Evolutionary conservation across 2,113 vertebrate species (phyloP).

Genomic region (Ahaetulla prasina): DNA sequence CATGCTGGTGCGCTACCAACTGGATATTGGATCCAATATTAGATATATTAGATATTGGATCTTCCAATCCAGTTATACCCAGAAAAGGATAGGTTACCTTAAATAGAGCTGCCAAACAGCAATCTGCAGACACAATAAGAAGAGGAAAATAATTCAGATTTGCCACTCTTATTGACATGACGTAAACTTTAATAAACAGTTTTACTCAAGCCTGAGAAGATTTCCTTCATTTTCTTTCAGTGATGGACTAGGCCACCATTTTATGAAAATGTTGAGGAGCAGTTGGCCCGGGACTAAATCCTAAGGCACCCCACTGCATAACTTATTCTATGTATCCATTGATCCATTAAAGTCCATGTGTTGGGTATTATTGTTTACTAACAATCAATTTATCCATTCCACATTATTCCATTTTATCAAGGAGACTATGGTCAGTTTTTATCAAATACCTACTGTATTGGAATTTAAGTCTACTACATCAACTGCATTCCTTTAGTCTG

Average conservation of each 20-base stretch:
- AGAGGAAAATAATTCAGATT: background rate
- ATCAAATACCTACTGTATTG: background rate
- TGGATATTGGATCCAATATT: too few relatives aligned
- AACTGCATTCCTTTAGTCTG: background rate
- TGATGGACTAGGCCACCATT: background rate
- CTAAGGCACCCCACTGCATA: background rate
- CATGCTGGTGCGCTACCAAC: too few relatives aligned
- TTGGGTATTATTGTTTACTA: background rate
- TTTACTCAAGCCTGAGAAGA: background rate
- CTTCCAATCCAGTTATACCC: background rate
- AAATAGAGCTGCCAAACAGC: background rate
- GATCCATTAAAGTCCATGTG: background rate
- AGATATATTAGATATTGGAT: too few relatives aligned
- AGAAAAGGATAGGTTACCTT: background rate
- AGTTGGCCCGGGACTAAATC: background rate
- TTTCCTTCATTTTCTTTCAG: background rate
- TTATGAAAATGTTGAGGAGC: background rate
- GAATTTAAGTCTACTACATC: background rate
- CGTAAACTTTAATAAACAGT: background rate
- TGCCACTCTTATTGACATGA: background rate
- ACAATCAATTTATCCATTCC: background rate
- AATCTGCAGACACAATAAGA: background rate
- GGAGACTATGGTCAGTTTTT: background rate
- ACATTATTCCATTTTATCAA: background rate
- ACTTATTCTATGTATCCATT: background rate